A percentile compares a stretch with the other conserved stretches of the same genome.
Evolutionary conservation across 2,888 invertebrate species (phyloP).

Genomic region (Dromius quadrimaculatus): DNA sequence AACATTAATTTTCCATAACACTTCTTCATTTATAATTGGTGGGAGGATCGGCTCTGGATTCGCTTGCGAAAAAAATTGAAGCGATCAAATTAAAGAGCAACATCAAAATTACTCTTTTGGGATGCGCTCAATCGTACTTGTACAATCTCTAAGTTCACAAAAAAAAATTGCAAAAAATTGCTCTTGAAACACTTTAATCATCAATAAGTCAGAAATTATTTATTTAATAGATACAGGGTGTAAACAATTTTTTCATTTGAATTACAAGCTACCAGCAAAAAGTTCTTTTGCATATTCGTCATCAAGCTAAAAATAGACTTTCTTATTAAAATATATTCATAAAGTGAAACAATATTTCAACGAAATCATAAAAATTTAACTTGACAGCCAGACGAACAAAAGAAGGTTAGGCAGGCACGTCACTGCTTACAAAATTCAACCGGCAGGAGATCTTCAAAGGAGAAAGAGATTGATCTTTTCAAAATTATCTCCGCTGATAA

Average conservation of each 20-base stretch:
- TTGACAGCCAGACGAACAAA: conserved; percentile 33
- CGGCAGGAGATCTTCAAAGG: conserved; percentile 10
- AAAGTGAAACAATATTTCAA: conserved; percentile 45
- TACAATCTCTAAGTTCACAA: conserved; percentile 22
- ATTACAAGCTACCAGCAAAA: neutral
- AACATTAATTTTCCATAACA: conserved; percentile 44
- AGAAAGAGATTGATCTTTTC: conserved; percentile 3
- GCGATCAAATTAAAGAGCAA: conserved; percentile 13
- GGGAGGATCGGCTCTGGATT: conserved; percentile 54
- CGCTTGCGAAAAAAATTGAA: conserved; percentile 34
- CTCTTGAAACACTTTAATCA: too few species aligned
- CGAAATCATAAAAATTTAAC: conserved; percentile 47
- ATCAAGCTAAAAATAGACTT: conserved; percentile 23
- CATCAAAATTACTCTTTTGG: conserved; percentile 28
- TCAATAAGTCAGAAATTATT: too few species aligned
- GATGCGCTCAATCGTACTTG: neutral
- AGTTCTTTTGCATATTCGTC: conserved; percentile 10
- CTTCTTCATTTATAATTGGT: conserved; percentile 56
- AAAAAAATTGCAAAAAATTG: too few species aligned
- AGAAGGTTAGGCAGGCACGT: conserved; percentile 29
- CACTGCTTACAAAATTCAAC: neutral
- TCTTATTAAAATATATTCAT: conserved; percentile 16
- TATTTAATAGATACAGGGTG: too few species aligned
- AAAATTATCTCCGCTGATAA: neutral
- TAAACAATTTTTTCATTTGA: neutral